A percentile compares a stretch with the other conserved stretches of the same genome.
phyloP scores from a whole-genome alignment of 1,140 invertebrate genomes.

The Drosophila nikananu region DNA sequence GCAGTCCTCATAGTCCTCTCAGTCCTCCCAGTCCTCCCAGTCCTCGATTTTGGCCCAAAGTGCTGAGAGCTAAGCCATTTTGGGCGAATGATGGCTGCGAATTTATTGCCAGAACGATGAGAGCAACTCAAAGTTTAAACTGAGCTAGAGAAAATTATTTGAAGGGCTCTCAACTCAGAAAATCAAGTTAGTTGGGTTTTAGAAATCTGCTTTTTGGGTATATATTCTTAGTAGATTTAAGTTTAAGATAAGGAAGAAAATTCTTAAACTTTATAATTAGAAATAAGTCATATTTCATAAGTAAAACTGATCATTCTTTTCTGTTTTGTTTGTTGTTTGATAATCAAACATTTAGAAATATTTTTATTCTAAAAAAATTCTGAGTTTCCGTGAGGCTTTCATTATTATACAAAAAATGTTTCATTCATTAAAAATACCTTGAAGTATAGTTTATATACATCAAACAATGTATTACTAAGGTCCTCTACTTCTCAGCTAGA shows the following conservation, averaged over 20 bases:
- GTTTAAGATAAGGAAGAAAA: neutral
- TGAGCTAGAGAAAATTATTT: neutral
- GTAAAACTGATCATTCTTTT: no score
- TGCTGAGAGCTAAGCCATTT: slow-evolving; percentile 41
- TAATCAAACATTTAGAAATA: no score
- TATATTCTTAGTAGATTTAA: neutral
- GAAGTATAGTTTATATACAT: no score
- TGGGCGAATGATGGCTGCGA: slow-evolving; percentile 24
- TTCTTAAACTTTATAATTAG: neutral
- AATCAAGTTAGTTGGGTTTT: neutral
- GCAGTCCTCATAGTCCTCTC: neutral
- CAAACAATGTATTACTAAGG: no score
- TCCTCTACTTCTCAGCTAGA: no score
- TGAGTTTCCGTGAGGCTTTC: no score
- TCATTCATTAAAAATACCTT: no score
- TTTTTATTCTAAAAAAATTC: no score
- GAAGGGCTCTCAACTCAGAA: neutral
- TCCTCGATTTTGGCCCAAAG: slow-evolving; percentile 16
- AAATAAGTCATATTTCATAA: neutral
- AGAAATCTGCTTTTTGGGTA: neutral
- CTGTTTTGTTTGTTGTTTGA: no score
- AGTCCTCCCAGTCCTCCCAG: neutral
- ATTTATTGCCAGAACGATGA: slow-evolving; percentile 36
- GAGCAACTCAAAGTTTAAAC: slow-evolving; percentile 21
- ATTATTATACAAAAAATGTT: no score